Conservation (phyloP, 2,113 vertebrate genomes). For the Malurus melanocephalus region DNA sequence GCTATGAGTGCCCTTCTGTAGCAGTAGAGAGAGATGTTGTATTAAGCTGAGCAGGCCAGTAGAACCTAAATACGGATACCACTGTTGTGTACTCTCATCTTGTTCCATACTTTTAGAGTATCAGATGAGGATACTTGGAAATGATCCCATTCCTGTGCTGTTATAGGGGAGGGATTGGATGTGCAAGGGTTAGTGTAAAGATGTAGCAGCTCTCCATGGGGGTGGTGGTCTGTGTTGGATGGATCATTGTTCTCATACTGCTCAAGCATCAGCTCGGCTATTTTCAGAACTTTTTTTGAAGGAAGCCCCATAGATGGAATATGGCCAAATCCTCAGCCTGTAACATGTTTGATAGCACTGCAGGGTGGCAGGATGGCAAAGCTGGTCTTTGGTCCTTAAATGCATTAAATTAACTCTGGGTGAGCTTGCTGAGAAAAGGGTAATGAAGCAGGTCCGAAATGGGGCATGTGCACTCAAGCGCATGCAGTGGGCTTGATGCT, state of each 20-base stretch:
- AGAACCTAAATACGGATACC: background rate
- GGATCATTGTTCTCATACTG: background rate
- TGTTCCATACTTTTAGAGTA: background rate
- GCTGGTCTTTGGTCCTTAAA: background rate
- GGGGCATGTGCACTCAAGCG: background rate
- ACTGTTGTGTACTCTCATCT: background rate
- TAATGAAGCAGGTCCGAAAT: background rate
- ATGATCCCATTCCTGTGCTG: background rate
- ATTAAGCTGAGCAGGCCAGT: background rate
- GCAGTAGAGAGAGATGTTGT: rapidly evolving
- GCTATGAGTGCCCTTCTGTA: background rate
- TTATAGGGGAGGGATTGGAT: background rate
- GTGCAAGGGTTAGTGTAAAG: background rate
- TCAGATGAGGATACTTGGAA: background rate
- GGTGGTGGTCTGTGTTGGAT: background rate
- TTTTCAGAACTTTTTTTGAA: background rate
- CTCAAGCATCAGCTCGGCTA: background rate
- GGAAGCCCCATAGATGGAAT: background rate
- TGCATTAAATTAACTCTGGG: background rate
- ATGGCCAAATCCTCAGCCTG: background rate
- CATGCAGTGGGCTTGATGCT: background rate
- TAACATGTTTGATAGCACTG: background rate
- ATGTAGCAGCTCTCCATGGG: background rate
- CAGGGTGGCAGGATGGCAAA: background rate
- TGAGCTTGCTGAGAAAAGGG: background rate